These are phyloP conservation scores for Halcyon badia DNA, from an alignment of 2,797 vertebrate genomes.

Conservation along the genomic window DNA sequence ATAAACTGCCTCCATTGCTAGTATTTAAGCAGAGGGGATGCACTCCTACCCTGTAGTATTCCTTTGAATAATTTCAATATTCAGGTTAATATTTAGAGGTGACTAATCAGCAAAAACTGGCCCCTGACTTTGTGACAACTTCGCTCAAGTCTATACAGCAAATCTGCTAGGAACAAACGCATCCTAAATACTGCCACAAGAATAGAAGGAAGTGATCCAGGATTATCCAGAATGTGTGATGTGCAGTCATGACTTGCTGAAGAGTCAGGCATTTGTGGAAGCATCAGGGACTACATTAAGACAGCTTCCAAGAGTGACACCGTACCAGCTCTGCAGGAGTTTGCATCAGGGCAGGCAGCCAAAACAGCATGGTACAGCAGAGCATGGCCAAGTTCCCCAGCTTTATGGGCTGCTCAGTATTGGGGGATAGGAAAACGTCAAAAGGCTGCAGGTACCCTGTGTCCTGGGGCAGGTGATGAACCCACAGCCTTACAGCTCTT, in stretches of 20 bases:
- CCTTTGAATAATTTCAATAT: not conserved
- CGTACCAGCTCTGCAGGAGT: not conserved
- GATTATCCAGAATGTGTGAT: not conserved
- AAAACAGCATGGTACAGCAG: not conserved
- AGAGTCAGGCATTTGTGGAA: not conserved
- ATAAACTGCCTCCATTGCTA: not conserved
- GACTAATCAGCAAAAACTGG: not conserved
- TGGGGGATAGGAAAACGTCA: not conserved
- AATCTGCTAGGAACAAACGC: not conserved
- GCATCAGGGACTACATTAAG: not conserved
- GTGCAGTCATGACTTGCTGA: not conserved
- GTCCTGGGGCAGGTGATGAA: accelerated
- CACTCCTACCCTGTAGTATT: not conserved
- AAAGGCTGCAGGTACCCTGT: not conserved
- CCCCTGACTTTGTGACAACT: not conserved
- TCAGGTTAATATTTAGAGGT: not conserved
- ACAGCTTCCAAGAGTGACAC: not conserved
- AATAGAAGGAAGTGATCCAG: not conserved
- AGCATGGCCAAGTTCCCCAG: not conserved
- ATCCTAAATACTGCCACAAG: not conserved
- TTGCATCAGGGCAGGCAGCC: not conserved
- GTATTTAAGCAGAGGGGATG: accelerated
- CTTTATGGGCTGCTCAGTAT: not conserved
- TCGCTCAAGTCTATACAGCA: not conserved
- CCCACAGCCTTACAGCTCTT: not conserved